Conservation (phyloP, 2,888 invertebrate species). For the Oscheius onirici region DNA sequence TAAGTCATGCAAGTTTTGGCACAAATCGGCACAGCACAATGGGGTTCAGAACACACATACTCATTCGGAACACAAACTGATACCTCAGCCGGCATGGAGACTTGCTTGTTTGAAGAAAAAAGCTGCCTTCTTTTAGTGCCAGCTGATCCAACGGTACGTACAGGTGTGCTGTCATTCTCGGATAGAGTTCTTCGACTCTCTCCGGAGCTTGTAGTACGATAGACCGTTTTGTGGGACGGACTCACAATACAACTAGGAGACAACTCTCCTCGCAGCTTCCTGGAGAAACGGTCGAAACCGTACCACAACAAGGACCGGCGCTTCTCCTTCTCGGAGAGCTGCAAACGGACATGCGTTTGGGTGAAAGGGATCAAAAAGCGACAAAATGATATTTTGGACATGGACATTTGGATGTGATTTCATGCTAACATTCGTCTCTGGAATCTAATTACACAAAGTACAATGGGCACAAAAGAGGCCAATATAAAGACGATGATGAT, state of each 20-base stretch:
- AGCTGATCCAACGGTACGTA: conserved; percentile 48
- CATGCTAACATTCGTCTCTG: too few relatives aligned
- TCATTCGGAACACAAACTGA: neutral
- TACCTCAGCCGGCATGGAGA: conserved; percentile 56
- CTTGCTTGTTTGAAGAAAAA: conserved; percentile 51
- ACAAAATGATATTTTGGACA: too few relatives aligned
- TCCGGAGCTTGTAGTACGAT: conserved; percentile 25
- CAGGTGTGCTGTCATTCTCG: conserved; percentile 20
- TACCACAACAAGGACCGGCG: conserved; percentile 56
- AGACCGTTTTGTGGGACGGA: conserved; percentile 20
- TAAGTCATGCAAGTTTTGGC: conserved; percentile 5
- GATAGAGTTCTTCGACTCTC: conserved; percentile 14
- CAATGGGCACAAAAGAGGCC: neutral
- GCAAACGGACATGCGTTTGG: conserved; percentile 25
- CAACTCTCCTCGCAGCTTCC: conserved; percentile 27
- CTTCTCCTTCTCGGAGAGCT: conserved; percentile 45
- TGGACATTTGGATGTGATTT: too few relatives aligned
- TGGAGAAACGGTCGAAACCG: conserved; percentile 58
- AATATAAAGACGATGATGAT: neutral
- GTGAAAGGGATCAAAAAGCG: neutral
- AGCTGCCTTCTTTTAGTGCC: conserved; percentile 54
- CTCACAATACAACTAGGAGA: conserved; percentile 25
- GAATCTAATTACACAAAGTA: neutral
- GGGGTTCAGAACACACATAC: neutral
- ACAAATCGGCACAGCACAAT: neutral